phyloP scores from a whole-genome alignment of 2,113 vertebrate species.

The Plestiodon gilberti region DNA sequence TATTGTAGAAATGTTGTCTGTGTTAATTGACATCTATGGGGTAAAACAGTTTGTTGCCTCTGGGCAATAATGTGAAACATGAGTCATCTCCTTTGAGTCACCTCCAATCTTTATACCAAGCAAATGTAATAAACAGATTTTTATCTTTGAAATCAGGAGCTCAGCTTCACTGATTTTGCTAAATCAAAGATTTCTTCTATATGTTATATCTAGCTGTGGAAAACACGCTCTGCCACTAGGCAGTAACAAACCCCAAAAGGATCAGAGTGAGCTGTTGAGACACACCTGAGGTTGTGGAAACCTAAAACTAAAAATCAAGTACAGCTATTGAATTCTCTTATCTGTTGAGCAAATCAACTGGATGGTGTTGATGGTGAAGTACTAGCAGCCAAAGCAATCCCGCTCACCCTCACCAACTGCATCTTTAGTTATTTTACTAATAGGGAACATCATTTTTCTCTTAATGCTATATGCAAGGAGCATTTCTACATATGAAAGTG shows the following conservation, averaged over 20 bases:
- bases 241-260: conserved; percentile 1
- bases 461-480: not conserved
- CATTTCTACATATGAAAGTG: not conserved
- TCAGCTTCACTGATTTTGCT: not conserved
- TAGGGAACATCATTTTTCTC: not conserved
- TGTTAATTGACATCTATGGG: conserved; percentile 36
- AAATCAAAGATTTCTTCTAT: fast-evolving
- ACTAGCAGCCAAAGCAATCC: conserved; percentile 11
- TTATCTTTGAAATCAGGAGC: not conserved
- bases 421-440: conserved; percentile 10
- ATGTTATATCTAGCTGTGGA: fast-evolving
- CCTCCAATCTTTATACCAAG: not conserved
- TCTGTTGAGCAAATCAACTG: not conserved
- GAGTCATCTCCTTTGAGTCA: not conserved
- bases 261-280: not conserved
- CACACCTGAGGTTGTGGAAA: conserved; percentile 5
- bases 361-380: not conserved
- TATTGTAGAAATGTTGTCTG: conserved; percentile 36
- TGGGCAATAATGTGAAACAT: conserved; percentile 25
- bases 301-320: conserved; percentile 10
- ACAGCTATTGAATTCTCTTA: conserved; percentile 14
- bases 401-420: not conserved
- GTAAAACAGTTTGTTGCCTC: conserved; percentile 25
- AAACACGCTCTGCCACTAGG: not conserved
- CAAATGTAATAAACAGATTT: not conserved